Base-by-base conservation (phyloP, 2,113 vertebrate species). In the Ammodytes marinus region DNA sequence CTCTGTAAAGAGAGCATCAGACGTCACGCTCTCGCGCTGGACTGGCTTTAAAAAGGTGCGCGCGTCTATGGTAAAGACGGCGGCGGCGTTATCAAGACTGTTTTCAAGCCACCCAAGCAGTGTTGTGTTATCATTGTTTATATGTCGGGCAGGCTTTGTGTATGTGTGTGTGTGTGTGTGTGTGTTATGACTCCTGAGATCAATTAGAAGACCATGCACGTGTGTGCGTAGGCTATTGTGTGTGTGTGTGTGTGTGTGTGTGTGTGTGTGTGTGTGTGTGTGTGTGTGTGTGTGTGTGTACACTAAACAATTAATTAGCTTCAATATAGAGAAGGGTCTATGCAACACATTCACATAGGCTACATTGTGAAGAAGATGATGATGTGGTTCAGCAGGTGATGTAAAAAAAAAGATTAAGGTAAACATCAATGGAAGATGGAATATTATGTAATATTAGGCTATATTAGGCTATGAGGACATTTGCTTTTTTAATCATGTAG, bases 261-360 rank as follows among this genome's bases (percentile, higher is more conserved):
- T 49, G 49, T 49, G 19, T 52, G 47, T 60, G 43, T 42, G 47
- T 66, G 50, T 75, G 58, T 55, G 73, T 46, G 40, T 67, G 42
- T 67, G 61, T 68, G 54, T 64, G 61, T 71, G 71, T 77, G 69
- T 85, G 73, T 69, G 69, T 37, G 65, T 54, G 50, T 53, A 71
- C 71, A 13, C 1, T 11, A n/a, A 17, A 10, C 13, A 54, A 45
- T 17, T 7, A 11, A 14, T 12, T 52, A 45, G 8, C 8, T 50
- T 8, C 4, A 40, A 17, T 47, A 42, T 35, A n/a, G 10, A 37
- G 6, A 49, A 0, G 13, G 52, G 55, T 8, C 4, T 17, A 15
- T 58, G 17, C 17, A 40, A 52, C 45, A 35, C 35, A 12, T 1
- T 1, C 43, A 8, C 17, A 45, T 37, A n/a, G n/a, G n/a, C n/a